Evolutionary conservation across 1,140 invertebrate genomes (phyloP).

Genomic region (Formica exsecta): DNA sequence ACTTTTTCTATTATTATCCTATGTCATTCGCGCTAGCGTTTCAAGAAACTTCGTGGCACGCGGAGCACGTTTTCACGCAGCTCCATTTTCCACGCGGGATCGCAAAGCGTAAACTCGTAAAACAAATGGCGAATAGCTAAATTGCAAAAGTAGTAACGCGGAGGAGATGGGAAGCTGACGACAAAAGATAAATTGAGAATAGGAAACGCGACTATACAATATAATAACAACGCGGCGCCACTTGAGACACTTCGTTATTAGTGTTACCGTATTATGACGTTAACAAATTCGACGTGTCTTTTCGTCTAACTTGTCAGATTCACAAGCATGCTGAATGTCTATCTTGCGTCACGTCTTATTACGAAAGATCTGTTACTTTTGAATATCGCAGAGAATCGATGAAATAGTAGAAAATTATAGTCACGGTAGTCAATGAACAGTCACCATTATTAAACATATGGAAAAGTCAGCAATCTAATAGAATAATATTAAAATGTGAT

Average conservation of each 20-base stretch:
- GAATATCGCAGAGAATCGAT: neutral
- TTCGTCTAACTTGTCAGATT: slow-evolving; percentile 37
- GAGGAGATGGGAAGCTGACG: neutral
- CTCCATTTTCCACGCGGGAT: slow-evolving; percentile 3
- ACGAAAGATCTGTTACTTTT: slow-evolving; percentile 5
- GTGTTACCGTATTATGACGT: slow-evolving; percentile 2
- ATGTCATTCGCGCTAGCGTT: neutral
- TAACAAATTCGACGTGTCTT: slow-evolving; percentile 30
- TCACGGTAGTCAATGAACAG: too few relatives aligned
- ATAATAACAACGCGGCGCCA: neutral
- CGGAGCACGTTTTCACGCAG: neutral
- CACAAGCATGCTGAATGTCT: neutral
- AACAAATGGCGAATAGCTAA: slow-evolving; percentile 31
- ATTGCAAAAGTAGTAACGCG: slow-evolving; percentile 34
- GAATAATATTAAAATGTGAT: neutral
- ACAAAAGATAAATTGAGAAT: slow-evolving; percentile 10
- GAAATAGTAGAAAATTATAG: neutral
- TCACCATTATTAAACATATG: neutral
- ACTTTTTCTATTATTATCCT: slow-evolving; percentile 14
- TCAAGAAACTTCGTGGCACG: neutral
- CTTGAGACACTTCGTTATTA: neutral
- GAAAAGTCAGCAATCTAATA: neutral
- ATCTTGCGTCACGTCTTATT: slow-evolving; percentile 13
- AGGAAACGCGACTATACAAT: neutral
- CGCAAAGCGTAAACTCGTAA: slow-evolving; percentile 16